A percentile compares a stretch with the other conserved stretches of the same genome.
These are phyloP conservation scores for Spodoptera littoralis DNA, from an alignment of 2,888 invertebrate genomes.

Conservation along the genomic window DNA sequence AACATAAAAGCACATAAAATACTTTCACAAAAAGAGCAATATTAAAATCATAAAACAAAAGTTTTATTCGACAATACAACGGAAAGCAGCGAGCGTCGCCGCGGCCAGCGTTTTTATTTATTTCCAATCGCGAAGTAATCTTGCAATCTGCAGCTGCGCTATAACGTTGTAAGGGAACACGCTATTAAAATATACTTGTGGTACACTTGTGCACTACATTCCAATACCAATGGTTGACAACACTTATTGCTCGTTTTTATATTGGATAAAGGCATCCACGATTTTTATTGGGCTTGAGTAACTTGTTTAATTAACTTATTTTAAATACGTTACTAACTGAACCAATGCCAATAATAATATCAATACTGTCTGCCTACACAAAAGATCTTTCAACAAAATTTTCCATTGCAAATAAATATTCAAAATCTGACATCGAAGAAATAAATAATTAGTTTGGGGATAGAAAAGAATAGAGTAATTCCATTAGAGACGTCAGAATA, in stretches of 20 bases:
- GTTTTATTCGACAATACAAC: slow-evolving; percentile 30
- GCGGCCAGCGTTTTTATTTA: slow-evolving; percentile 56
- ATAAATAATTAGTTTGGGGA: too few species aligned
- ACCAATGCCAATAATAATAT: too few species aligned
- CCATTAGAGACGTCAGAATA: neutral
- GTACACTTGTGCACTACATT: slow-evolving; percentile 5
- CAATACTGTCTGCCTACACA: too few species aligned
- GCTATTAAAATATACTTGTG: slow-evolving; percentile 31
- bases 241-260: neutral
- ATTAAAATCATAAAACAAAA: slow-evolving; percentile 36
- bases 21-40: slow-evolving; percentile 19
- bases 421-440: too few species aligned
- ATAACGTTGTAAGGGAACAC: slow-evolving; percentile 30
- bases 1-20: neutral
- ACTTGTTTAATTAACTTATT: too few species aligned
- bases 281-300: too few species aligned
- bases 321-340: too few species aligned
- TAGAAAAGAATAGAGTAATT: too few species aligned
- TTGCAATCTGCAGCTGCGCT: slow-evolving; percentile 54
- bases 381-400: too few species aligned
- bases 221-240: neutral
- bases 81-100: slow-evolving; percentile 25
- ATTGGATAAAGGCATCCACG: too few species aligned
- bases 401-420: too few species aligned
- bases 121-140: slow-evolving; percentile 64